Base-by-base conservation (phyloP, 30 jellyfish, hydroid and myxozoan species). In the Aurelia aurita complex sp. Pacific region DNA sequence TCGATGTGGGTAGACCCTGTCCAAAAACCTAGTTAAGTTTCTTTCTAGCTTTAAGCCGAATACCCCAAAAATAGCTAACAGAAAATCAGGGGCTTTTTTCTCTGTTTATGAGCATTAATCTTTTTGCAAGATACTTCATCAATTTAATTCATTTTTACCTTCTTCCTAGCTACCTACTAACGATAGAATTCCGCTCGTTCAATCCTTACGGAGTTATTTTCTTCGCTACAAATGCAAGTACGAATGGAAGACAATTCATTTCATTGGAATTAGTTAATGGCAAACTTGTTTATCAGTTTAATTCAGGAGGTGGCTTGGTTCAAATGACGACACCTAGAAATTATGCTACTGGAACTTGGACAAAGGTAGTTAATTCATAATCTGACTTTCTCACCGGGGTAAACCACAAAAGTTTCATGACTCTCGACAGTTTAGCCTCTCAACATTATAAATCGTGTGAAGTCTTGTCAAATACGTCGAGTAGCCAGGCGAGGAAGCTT, bases 111-210 rank as follows among this genome's bases (percentile, higher is more conserved):
- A 43, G 54, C 54, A 6, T 14, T 6, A 73, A 33, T 2, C 69
- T 1, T 35, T 73, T 19, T 17, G 72, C 78, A 17, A 5, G 72
- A 33, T 15, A 3, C 19, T 42, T 7, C 29, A 15, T 36, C n/a
- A 16, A 6, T 32, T 75, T 14, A 43, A 5, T 77, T 50, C 36
- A 18, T 62, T 63, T 57, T 33, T 64, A 8, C 67, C 71, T 10
- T 67, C 50, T 3, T 50, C 63, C 12, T 60, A 92, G 98, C 73
- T 81, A 32, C 74, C 66, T 92, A 62, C 13, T 92, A 19, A 86
- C 94, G 54, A 60, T 92, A 4, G 96, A 92, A 76, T 92, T 92
- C 67, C 94, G 98, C 33, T 73, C 98, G 15, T 76, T 92, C 89
- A 78, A 80, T 62, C 89, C 91, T 2, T 61, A 66, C 42, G 98